Conservation (phyloP, 1,140 invertebrate species). For the Drosophila tsacasi region DNA sequence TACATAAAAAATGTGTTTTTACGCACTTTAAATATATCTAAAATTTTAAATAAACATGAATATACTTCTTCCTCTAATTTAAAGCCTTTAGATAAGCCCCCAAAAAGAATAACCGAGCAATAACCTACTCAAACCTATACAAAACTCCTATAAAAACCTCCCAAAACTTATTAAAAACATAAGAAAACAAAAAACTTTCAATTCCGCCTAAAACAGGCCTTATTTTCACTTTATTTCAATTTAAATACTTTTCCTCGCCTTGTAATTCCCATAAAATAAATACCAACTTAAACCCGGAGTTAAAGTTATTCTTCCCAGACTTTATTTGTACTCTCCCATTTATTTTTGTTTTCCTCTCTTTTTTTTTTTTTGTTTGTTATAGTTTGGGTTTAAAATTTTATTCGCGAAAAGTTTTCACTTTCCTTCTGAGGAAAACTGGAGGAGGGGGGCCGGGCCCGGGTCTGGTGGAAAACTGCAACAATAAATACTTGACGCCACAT, state of each 20-base stretch:
- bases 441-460: neutral
- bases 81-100: neutral
- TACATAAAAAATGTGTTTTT: no score
- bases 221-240: neutral
- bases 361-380: slow-evolving; percentile 13
- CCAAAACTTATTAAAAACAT: no score
- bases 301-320: slow-evolving; percentile 2
- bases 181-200: neutral
- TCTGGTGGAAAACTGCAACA: slow-evolving; percentile 46
- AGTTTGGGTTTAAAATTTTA: slow-evolving; percentile 67
- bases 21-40: no score
- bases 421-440: slow-evolving; percentile 35
- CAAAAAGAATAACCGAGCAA: no score
- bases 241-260: neutral
- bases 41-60: no score
- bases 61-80: neutral
- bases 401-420: slow-evolving; percentile 82
- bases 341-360: neutral
- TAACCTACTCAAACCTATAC: no score
- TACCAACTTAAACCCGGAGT: neutral
- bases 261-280: neutral
- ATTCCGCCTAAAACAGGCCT: no score
- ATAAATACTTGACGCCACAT: slow-evolving; percentile 78
- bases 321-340: slow-evolving; percentile 4
- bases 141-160: neutral